Conservation (phyloP, 30 jellyfish, hydroid and myxozoan species). For the Morbakka virulenta region DNA sequence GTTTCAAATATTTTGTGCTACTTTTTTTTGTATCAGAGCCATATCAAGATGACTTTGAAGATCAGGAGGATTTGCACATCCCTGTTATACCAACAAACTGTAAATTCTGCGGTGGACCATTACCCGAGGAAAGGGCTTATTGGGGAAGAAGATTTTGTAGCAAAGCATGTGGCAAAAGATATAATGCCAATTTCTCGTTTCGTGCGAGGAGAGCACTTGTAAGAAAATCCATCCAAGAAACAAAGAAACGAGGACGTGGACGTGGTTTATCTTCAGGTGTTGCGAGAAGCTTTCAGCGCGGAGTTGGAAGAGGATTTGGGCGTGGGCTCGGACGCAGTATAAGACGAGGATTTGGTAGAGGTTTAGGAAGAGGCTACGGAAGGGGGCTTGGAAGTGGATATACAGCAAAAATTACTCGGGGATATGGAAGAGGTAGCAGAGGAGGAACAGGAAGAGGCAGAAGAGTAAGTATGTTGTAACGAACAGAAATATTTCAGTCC, state of each 20-base stretch:
- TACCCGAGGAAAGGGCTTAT: conserved; percentile 90
- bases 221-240: neutral
- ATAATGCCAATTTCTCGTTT: conserved; percentile 68
- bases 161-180: conserved; percentile 93
- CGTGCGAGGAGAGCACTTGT: conserved; percentile 70
- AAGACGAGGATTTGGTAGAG: conserved; percentile 57
- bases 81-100: conserved; percentile 98
- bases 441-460: neutral
- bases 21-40: too few relatives aligned
- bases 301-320: conserved; percentile 55
- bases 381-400: neutral
- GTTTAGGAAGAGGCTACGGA: neutral
- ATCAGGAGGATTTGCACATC: conserved; percentile 61
- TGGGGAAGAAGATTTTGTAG: conserved; percentile 99
- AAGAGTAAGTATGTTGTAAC: neutral
- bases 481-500: too few relatives aligned
- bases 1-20: too few relatives aligned
- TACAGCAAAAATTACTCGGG: neutral
- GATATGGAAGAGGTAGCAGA: neutral
- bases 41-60: conserved; percentile 54
- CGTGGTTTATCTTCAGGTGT: neutral
- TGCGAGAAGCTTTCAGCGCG: neutral
- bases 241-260: neutral
- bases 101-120: conserved; percentile 89
- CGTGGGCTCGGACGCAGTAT: conserved; percentile 54